Evolutionary conservation across 2,888 invertebrate species (phyloP).

Genomic region (Eristalis tenax): DNA sequence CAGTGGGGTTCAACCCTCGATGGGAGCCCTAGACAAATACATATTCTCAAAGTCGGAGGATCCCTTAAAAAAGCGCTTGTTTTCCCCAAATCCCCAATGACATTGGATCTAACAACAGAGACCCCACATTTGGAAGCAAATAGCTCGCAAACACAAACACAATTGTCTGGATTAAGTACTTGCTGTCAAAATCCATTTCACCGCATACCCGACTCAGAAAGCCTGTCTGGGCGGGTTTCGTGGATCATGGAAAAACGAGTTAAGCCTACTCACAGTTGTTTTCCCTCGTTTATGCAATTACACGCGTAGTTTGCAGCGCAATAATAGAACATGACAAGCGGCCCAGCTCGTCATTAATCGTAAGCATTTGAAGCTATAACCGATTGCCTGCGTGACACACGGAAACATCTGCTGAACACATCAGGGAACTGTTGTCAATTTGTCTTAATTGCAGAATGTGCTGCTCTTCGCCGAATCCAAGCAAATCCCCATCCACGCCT

Average conservation of each 20-base stretch:
- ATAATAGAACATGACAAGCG: neutral
- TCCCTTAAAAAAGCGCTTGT: no score
- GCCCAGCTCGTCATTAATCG: neutral
- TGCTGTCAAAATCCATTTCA: neutral
- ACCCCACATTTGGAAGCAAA: no score
- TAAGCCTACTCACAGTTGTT: neutral
- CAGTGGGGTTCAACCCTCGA: no score
- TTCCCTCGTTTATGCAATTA: neutral
- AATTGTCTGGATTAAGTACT: neutral
- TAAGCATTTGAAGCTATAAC: neutral
- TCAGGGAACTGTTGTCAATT: conserved; percentile 36
- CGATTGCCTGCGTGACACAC: neutral
- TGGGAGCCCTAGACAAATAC: no score
- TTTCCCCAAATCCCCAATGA: no score
- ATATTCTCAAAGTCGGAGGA: no score
- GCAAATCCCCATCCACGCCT: neutral
- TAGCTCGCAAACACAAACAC: no score
- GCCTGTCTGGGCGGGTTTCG: neutral
- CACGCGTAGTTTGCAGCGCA: neutral
- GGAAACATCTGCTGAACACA: conserved; percentile 5
- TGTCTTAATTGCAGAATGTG: conserved; percentile 43
- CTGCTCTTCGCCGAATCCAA: neutral
- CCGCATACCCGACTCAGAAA: neutral
- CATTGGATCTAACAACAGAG: no score
- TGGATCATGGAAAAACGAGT: neutral